Evolutionary conservation across 2,888 invertebrate species (phyloP), one percentile per base, ranked within the genome.

Genomic region (Hirtodrosophila trivittata): DNA sequence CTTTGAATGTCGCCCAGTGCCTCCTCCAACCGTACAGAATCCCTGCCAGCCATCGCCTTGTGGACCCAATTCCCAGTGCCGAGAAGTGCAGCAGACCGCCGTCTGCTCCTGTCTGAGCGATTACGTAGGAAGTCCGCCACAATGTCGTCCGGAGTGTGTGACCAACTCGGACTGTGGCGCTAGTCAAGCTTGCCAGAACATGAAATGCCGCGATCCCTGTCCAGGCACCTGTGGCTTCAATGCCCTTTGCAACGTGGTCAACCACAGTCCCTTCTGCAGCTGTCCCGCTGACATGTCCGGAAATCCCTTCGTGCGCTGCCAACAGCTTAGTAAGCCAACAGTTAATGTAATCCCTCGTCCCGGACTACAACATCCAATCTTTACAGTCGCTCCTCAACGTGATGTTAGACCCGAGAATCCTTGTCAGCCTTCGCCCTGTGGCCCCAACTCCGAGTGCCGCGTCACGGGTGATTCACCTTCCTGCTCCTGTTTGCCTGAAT

Each of bases 131-230:
- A 93, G 92, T 86, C 95, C 95, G 51, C 95, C 95, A 0, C 94
- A 93, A 72, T 95, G 95, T 88, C 91, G 94, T 66, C 94, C 94
- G 4, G 95, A 95, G 90, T 95, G 95, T 88, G 92, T 93, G 51
- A 93, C 93, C 67, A 95, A 94, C 82, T 92, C 93, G 1, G 95
- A 95, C 87, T 95, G 95, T 89, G 84, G 93, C 7, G 93, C 92
- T 59, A 92, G 93, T 71, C 91, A 93, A 77, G 94, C 95, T 9
- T 95, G 95, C 83, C 93, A 94, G 60, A 93, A 93, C 77, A 92
- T 93, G 86, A 95, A 94, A 91, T 95, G 95, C 86, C 92, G 92
- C 87, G 94, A 95, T 88, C 95, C 95, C 26, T 95, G 95, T 71
- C 93, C 93, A 1, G 95, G 95, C 32, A 93, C 94, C 6, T 95